Conservation (phyloP, 2,888 invertebrate genomes). For the Caenorhabditis macrosperma region DNA sequence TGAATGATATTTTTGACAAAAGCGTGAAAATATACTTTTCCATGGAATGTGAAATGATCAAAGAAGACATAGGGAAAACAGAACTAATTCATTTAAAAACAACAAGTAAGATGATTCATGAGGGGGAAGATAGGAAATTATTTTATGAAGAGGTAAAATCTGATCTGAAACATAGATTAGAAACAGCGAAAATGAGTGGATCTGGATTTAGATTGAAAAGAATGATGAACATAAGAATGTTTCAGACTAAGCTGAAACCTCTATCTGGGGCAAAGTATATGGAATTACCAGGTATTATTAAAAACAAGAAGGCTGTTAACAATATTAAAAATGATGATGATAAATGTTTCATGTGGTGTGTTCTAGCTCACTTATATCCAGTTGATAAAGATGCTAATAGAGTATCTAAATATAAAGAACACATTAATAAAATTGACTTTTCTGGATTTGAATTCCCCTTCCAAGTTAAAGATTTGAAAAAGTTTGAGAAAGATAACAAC, state of each 20-base stretch:
- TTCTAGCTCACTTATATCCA: conserved; percentile 58
- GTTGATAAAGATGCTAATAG: conserved; percentile 46
- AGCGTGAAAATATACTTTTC: too few species aligned
- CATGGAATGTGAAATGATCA: too few species aligned
- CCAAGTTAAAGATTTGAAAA: conserved; percentile 57
- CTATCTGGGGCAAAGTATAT: conserved; percentile 48
- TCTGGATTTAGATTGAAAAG: conserved; percentile 47
- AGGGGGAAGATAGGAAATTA: too few species aligned
- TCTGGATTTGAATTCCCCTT: conserved; percentile 54
- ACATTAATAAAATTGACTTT: conserved; percentile 61
- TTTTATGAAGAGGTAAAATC: too few species aligned
- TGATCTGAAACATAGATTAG: too few species aligned
- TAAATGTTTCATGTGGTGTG: conserved; percentile 62
- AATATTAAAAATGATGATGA: conserved; percentile 59
- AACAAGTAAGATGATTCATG: too few species aligned
- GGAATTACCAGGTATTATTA: conserved; percentile 37
- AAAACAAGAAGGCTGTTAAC: conserved; percentile 51
- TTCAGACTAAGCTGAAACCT: conserved; percentile 39
- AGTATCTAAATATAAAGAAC: conserved; percentile 53
- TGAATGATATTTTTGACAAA: too few species aligned
- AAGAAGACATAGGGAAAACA: too few species aligned
- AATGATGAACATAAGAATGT: conserved; percentile 38
- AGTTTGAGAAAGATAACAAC: conserved; percentile 65
- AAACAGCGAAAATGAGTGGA: too few species aligned
- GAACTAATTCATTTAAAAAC: too few species aligned